Base-by-base conservation (phyloP, 1,140 invertebrate species). In the Drosophila kikkawai region DNA sequence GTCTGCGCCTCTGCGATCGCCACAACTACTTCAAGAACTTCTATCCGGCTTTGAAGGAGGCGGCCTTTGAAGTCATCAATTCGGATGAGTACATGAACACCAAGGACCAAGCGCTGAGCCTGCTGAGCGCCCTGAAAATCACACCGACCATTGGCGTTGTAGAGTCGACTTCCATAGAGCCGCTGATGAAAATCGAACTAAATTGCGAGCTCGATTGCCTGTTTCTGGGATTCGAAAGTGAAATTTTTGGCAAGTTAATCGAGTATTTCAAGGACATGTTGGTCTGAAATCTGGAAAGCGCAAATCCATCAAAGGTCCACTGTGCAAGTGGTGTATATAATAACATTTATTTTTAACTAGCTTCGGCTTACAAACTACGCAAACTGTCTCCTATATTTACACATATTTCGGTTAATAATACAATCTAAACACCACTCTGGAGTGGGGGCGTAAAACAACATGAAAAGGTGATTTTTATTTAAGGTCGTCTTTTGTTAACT, bases 1-100 rank as follows among this genome's bases (percentile, higher is more conserved):
- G 73, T 1, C 9, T 79, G 3, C 75, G 74, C 1, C 37, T 92
- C 4, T 70, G 75, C 39, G 88, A 92, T 77, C 79, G 88, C 3
- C 91, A 92, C 71, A 83, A 92, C 34, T 92, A 91, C 50, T 92
- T 92, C n/a, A 87, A 85, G 44, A 80, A 57, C n/a, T 92, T 65
- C 26, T 79, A 71, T 65, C 56, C 67, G 1, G 44, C 74, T 1
- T 22, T 92, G 0, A 92, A 85, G 48, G 7, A 26, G 8, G 60
- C 59, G 0, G 91, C 91, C 15, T 39, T 81, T 6, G 42, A 76
- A 0, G 65, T 53, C 1, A 36, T 92, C 0, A 29, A 44, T 4
- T 61, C 60, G 2, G 8, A 59, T 11, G 70, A 80, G 0, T 73
- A 61, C 9, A 6, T 7, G 2, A 55, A 39, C 8, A 0, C 13